Percentiles rank a stretch among this genome's conserved stretches.
These are phyloP conservation scores for Danaus melanippus DNA, from an alignment of 1,140 invertebrate species.

Conservation along the genomic window DNA sequence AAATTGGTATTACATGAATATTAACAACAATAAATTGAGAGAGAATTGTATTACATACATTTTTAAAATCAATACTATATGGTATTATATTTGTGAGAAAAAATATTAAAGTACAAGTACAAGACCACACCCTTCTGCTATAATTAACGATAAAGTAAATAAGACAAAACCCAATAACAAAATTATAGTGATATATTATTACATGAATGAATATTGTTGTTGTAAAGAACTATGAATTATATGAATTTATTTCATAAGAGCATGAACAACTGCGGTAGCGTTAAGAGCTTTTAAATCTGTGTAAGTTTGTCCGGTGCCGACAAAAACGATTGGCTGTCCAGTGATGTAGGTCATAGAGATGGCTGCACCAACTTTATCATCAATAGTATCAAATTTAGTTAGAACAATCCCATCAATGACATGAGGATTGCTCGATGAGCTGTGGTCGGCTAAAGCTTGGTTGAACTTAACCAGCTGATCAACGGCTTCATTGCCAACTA, in stretches of 20 bases:
- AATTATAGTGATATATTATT: no score
- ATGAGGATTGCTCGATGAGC: constrained; percentile 86
- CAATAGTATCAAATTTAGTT: constrained; percentile 99
- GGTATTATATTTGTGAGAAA: no score
- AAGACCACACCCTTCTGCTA: no score
- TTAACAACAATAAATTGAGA: not conserved
- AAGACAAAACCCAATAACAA: no score
- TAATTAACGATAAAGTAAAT: no score
- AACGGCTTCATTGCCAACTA: constrained; percentile 99
- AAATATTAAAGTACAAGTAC: no score
- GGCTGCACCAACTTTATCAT: constrained; percentile 99
- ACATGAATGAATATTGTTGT: no score
- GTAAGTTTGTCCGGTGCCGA: constrained; percentile 99
- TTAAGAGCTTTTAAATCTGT: constrained; percentile 97
- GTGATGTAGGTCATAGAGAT: constrained; percentile 99
- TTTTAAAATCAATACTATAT: no score
- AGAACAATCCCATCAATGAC: constrained; percentile 98
- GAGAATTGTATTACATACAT: no score
- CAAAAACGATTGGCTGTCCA: constrained; percentile 99
- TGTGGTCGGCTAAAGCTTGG: constrained; percentile 93
- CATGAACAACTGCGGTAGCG: constrained; percentile 95
- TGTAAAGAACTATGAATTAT: no score
- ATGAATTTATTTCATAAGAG: constrained; percentile 89
- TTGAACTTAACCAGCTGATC: constrained; percentile 99
- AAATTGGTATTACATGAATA: not conserved